These are phyloP conservation scores for Chironomus riparius DNA, from an alignment of 2,888 invertebrate genomes.

Conservation along the genomic window DNA sequence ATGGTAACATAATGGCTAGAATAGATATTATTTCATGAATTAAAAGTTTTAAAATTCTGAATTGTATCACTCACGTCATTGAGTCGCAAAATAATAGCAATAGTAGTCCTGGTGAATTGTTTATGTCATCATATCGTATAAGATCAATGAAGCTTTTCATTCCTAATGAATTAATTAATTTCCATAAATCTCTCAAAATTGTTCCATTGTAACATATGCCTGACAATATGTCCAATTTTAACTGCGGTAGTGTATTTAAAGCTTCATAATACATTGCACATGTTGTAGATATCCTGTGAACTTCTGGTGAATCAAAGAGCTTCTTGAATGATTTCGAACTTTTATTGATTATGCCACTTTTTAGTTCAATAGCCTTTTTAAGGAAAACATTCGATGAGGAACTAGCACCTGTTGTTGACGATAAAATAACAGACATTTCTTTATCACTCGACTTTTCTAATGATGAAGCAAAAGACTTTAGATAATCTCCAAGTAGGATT, in stretches of 20 bases:
- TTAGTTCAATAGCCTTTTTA: constrained; percentile 24
- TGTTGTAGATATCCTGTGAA: constrained; percentile 72
- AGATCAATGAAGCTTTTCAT: constrained; percentile 81
- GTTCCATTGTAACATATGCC: constrained; percentile 92
- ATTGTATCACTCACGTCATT: too few relatives aligned
- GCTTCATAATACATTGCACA: constrained; percentile 90
- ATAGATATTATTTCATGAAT: too few relatives aligned
- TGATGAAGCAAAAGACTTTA: constrained; percentile 38
- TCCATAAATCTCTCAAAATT: constrained; percentile 83
- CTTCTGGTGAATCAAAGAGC: constrained; percentile 65
- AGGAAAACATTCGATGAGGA: background rate
- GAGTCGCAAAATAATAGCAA: constrained; percentile 88
- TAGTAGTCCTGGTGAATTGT: constrained; percentile 86
- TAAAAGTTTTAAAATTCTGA: too few relatives aligned
- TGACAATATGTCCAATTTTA: constrained; percentile 85
- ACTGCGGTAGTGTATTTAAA: constrained; percentile 78
- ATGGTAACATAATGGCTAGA: constrained; percentile 97
- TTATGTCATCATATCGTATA: constrained; percentile 41
- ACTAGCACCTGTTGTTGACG: background rate
- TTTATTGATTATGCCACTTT: constrained; percentile 44
- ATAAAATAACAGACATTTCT: background rate
- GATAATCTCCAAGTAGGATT: constrained; percentile 32
- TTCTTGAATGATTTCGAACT: constrained; percentile 52
- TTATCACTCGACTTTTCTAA: constrained; percentile 31
- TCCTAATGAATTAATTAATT: constrained; percentile 79